Conservation (phyloP, 2,888 invertebrate species). For the Cosmia trapezina region DNA sequence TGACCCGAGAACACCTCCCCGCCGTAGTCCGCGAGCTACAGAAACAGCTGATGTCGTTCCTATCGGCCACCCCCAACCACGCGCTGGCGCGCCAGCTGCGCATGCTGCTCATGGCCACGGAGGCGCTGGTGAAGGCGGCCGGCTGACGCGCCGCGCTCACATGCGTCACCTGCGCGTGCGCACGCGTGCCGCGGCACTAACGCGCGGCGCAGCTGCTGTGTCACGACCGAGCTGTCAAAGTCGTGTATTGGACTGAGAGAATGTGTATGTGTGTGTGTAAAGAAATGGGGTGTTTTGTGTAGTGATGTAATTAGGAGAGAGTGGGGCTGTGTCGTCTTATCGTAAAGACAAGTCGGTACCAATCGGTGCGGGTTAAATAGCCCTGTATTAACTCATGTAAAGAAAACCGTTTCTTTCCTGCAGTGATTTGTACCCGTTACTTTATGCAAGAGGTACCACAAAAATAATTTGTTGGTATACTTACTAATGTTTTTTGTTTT, state of each 20-base stretch:
- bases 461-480: background rate
- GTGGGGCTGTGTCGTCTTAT: background rate
- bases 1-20: conserved; percentile 95
- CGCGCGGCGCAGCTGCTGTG: background rate
- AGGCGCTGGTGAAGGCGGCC: conserved; percentile 86
- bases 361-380: background rate
- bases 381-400: background rate
- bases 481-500: background rate
- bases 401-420: too few species aligned
- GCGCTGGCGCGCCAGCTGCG: conserved; percentile 92
- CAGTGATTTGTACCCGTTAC: background rate
- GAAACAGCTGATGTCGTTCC: conserved; percentile 93
- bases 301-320: too few species aligned
- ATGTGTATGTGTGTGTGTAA: background rate
- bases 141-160: conserved; percentile 70
- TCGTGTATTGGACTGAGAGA: background rate
- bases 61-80: conserved; percentile 85
- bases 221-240: background rate
- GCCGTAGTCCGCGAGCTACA: conserved; percentile 94
- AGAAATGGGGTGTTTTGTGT: background rate
- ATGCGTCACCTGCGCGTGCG: background rate
- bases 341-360: background rate
- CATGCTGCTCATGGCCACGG: conserved; percentile 93
- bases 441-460: background rate
- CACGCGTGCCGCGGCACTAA: background rate